Evolutionary conservation across 2,113 vertebrate species (phyloP), one percentile per base, ranked within the genome.

Genomic region (Podarcis muralis): DNA sequence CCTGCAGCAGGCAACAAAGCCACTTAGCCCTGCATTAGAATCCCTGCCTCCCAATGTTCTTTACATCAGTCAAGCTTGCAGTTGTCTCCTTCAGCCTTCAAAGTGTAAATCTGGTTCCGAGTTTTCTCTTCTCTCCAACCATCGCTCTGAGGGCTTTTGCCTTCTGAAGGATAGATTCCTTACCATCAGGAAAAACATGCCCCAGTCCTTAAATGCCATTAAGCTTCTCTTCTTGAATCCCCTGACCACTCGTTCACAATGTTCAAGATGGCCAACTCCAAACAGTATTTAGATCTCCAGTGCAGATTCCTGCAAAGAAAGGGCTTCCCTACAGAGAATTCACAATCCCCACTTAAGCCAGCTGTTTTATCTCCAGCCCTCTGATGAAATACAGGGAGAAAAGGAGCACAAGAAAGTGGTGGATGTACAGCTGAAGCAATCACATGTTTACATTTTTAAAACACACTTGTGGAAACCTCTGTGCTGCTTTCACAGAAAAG

Each of bases 291-390:
- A 93, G 89, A 91, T 92, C 91, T 94, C 92, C 89, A 91, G 91
- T 92, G 87, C 93, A 95, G 94, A 94, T 94, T 94, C 93, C 89
- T 94, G 89, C 92, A 92, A 88, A 90, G 87, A 88, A 92, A 93
- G 85, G 91, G 68, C 87, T 87, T 93, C 92, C 82, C 91, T 90
- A 91, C 88, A 91, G 92, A 90, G 89, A 91, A 90, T 81, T 90
- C 94, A 76, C 89, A 94, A 94, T 84, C 89, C 84, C 84, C 81
- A 90, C 90, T 95, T 93, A 48, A 92, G 78, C 92, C 84, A 94
- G 87, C 80, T 93, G 93, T 90, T 94, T 95, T 91, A 79, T 89
- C 91, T 91, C 92, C 86, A 93, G 91, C 91, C 0, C 0, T 75
- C 59, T 32, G 75, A 0, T 18, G 90, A 43, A 76, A 87, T 48